These are phyloP conservation scores for Tholera decimalis DNA, from an alignment of 2,888 invertebrate genomes.

Conservation along the genomic window DNA sequence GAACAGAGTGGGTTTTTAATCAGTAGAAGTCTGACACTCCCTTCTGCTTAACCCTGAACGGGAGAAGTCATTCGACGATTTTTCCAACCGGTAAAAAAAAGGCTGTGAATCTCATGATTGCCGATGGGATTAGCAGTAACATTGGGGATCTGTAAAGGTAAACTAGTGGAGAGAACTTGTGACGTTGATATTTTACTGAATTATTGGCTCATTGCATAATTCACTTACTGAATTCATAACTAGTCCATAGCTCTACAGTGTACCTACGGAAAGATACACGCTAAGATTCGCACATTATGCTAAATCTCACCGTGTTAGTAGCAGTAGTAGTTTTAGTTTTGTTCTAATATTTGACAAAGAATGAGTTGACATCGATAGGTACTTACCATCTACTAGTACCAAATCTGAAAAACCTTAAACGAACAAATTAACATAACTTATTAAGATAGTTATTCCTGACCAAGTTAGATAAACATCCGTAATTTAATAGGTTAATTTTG, in stretches of 20 bases:
- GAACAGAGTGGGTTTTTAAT: too few species aligned
- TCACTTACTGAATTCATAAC: not conserved
- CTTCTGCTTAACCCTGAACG: too few species aligned
- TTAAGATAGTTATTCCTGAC: slow-evolving; percentile 52
- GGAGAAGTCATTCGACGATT: too few species aligned
- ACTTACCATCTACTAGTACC: not conserved
- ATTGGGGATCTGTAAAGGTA: not conserved
- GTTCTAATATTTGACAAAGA: not conserved
- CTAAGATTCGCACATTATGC: not conserved
- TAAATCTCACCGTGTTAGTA: not conserved
- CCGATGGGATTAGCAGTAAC: not conserved
- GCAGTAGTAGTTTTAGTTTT: not conserved
- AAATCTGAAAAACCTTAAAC: slow-evolving; percentile 13
- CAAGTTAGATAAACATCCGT: slow-evolving; percentile 60
- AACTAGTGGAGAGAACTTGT: not conserved
- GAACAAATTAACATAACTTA: slow-evolving; percentile 34
- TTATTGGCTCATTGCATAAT: not conserved
- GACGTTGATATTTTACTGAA: not conserved
- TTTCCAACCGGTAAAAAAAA: too few species aligned
- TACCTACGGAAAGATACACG: not conserved
- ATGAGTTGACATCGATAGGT: too few species aligned
- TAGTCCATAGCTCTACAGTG: not conserved
- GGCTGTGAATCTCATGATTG: too few species aligned
- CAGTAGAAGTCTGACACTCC: too few species aligned
- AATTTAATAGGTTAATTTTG: slow-evolving; percentile 56